phyloP scores from a whole-genome alignment of 2,888 invertebrate species.

The Machimus rusticus region DNA sequence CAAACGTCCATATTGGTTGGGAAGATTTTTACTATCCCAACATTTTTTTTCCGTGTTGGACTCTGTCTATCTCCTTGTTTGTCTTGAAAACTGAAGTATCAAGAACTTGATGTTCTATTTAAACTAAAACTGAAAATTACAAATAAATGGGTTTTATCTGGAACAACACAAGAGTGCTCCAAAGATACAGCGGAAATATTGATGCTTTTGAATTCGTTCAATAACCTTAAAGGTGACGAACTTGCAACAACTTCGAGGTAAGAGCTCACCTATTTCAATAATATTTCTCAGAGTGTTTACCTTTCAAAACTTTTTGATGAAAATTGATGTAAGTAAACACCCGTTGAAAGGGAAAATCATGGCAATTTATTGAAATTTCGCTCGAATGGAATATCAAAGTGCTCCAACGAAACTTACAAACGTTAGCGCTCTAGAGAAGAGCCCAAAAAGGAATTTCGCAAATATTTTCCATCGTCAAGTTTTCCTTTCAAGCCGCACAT shows the following conservation, averaged over 20 bases:
- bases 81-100: not conserved
- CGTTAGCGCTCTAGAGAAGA: not conserved
- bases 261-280: not conserved
- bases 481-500: not conserved
- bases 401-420: not conserved
- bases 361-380: not conserved
- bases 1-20: too few species aligned
- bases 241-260: not conserved
- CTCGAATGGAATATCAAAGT: not conserved
- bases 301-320: not conserved
- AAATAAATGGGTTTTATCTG: not conserved
- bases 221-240: not conserved
- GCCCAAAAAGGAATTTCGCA: not conserved
- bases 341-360: not conserved
- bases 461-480: not conserved
- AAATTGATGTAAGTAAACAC: not conserved
- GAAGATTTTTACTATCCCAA: too few species aligned
- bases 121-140: not conserved
- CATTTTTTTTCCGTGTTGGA: too few species aligned
- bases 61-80: not conserved
- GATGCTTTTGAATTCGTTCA: not conserved
- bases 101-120: not conserved
- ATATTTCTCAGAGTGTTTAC: not conserved
- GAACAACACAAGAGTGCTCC: not conserved
- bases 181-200: not conserved